phyloP scores from a whole-genome alignment of 2,113 vertebrate species.

The Excalfactoria chinensis region DNA sequence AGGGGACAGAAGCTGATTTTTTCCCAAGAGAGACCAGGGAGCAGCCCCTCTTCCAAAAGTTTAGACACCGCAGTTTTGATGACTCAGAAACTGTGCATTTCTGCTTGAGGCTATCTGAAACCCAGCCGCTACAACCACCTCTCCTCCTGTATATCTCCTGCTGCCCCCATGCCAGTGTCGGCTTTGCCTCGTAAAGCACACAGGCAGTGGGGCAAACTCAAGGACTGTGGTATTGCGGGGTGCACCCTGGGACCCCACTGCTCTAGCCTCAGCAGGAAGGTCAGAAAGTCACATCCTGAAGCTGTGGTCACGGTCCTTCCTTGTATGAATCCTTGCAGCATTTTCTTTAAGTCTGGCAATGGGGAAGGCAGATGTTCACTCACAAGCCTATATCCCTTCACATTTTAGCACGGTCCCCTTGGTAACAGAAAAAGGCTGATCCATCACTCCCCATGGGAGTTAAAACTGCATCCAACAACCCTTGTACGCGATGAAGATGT shows the following conservation, averaged over 20 bases:
- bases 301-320: background rate
- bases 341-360: background rate
- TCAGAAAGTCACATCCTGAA: background rate
- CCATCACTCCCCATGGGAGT: background rate
- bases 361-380: background rate
- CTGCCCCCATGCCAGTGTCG: background rate
- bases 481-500: background rate
- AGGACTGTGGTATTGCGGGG: background rate
- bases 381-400: background rate
- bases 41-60: background rate
- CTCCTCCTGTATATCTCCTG: background rate
- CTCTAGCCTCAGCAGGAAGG: background rate
- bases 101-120: background rate
- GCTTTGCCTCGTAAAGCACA: background rate
- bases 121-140: background rate
- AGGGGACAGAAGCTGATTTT: conserved; percentile 1
- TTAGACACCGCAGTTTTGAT: background rate
- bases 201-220: background rate
- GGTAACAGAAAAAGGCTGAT: background rate
- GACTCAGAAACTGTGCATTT: background rate
- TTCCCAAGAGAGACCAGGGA: background rate
- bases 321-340: background rate
- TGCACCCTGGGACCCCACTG: background rate
- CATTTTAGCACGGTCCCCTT: background rate
- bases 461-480: background rate